Base-by-base conservation (phyloP, 2,113 vertebrate genomes). In the Pluvianellus socialis region DNA sequence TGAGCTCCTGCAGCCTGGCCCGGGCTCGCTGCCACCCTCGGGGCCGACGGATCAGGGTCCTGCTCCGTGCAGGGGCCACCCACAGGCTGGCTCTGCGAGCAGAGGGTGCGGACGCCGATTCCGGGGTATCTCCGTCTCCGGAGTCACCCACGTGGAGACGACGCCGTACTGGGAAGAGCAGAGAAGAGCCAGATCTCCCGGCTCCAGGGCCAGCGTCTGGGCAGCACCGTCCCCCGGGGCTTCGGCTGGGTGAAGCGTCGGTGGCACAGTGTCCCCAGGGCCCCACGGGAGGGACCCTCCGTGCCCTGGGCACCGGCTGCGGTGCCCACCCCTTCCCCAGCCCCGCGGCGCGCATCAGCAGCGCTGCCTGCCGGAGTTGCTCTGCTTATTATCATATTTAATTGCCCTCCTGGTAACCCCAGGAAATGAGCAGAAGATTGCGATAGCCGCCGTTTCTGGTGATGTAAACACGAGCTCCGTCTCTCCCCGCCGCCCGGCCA, bases 321-420 rank as follows among this genome's bases (percentile, higher is more conserved):
- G 20, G 6, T 56, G 61, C 66, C 89, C 71, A 9, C 0, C 65
- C 79, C 55, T 45, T 65, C 24, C 92, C 68, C 44, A 50, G 58
- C 65, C 79, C 23, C 2, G 3, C 68, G 10, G 6, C 0, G 10
- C 23, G 40, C 77, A 11, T 15, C 58, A 63, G 79, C 89, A 62
- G 92, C 66, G 44, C 88, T 94, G 89, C 93, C 76, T 94, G 89
- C 93, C 76, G 96, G 97, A 94, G 98, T 95, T 82, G 77, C 97
- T 97, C 92, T 93, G 95, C 65, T 65, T 97, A 98, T 98, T 98
- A 97, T 97, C 97, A 98, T 98, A 96, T 98, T 98, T 98, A 98
- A 98, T 98, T 95, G 97, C 94, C 96, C 96, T 96, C 75, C 86
- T 52, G 86, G 96, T 96, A 97, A 98, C 98, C 97, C 47, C 84